These are phyloP conservation scores for Cephalopterus ornatus DNA, from an alignment of 2,113 vertebrate genomes.

Conservation along the genomic window DNA sequence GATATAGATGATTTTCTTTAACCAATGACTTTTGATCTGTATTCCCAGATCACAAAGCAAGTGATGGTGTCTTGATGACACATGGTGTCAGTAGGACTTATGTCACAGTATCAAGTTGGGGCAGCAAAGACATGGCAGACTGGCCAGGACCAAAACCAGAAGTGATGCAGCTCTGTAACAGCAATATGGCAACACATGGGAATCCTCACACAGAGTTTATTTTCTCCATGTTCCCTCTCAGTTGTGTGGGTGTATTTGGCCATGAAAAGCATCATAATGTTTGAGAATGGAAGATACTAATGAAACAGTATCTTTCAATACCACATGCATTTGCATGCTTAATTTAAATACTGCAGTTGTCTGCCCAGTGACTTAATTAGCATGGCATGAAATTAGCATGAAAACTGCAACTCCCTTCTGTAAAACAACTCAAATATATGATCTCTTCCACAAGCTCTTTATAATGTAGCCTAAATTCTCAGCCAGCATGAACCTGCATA, in stretches of 20 bases:
- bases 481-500: neutral
- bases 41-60: neutral
- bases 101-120: neutral
- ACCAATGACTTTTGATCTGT: neutral
- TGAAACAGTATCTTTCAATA: constrained; percentile 51
- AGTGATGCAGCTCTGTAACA: neutral
- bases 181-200: neutral
- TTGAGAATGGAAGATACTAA: constrained; percentile 47
- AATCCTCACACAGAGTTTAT: neutral
- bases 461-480: neutral
- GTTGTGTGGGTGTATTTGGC: neutral
- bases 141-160: neutral
- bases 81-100: neutral
- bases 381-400: constrained; percentile 16
- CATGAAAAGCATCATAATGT: neutral
- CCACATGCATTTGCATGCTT: constrained; percentile 44
- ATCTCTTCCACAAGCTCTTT: neutral
- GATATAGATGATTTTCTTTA: neutral
- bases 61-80: no score
- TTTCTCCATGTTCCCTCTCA: neutral
- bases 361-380: constrained; percentile 44
- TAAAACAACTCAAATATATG: neutral
- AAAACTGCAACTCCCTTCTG: constrained; percentile 52
- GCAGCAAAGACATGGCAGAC: neutral
- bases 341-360: constrained; percentile 59